phyloP scores from a whole-genome alignment of 2,888 invertebrate genomes.

The Elegia similella region DNA sequence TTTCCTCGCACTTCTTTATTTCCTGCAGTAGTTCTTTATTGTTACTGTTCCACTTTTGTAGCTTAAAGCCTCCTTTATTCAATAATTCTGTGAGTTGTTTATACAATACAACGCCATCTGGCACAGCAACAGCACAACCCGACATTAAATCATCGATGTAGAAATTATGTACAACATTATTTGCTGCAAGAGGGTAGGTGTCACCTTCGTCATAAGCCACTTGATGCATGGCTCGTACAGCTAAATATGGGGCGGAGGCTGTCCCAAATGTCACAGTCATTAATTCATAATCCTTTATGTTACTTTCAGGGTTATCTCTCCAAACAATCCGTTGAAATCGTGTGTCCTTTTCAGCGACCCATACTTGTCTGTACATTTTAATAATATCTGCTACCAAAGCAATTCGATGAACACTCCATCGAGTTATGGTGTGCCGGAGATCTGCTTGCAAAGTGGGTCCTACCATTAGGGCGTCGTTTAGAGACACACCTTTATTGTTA shows the following conservation, averaged over 20 bases:
- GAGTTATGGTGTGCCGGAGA: conserved; percentile 15
- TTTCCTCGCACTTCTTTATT: no score
- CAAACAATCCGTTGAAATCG: conserved; percentile 18
- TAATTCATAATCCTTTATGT: conserved; percentile 25
- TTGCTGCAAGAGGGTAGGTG: conserved; percentile 22
- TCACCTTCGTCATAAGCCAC: conserved; percentile 22
- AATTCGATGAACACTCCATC: conserved; percentile 19
- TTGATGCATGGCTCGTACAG: conserved; percentile 22
- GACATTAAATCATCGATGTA: conserved; percentile 32
- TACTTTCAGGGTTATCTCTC: conserved; percentile 15
- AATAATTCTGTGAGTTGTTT: no score
- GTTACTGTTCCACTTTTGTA: no score
- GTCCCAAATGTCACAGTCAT: conserved; percentile 27
- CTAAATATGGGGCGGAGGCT: conserved; percentile 25
- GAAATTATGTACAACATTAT: conserved; percentile 14
- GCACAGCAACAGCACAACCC: conserved; percentile 10
- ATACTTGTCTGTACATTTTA: conserved; percentile 36
- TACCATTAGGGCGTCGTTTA: conserved; percentile 20
- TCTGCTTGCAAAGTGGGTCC: conserved; percentile 19
- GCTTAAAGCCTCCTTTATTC: no score
- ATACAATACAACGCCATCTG: neutral
- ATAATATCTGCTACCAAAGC: conserved; percentile 29
- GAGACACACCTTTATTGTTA: conserved; percentile 9
- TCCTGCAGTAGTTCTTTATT: no score
- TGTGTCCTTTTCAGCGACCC: conserved; percentile 25